These are phyloP conservation scores for Merops nubicus DNA, from an alignment of 2,113 vertebrate species.

Conservation along the genomic window DNA sequence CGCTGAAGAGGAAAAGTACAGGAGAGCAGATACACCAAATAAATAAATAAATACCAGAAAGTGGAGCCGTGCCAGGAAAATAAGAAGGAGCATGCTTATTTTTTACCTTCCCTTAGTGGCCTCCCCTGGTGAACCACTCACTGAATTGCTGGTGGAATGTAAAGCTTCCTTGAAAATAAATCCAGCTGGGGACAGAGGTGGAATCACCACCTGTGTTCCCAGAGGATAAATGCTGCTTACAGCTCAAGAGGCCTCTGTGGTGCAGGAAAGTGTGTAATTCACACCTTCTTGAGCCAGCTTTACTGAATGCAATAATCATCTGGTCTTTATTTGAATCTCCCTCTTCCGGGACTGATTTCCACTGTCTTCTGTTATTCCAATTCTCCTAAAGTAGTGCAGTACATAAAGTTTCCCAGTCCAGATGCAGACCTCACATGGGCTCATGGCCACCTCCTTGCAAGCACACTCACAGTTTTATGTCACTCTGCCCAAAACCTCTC, in stretches of 20 bases:
- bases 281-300: conserved; percentile 69
- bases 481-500: conserved; percentile 32
- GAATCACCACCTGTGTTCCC: conserved; percentile 71
- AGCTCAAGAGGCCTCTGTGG: conserved; percentile 65
- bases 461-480: background rate
- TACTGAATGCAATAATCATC: conserved; percentile 64
- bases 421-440: conserved; percentile 53
- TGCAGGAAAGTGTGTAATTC: conserved; percentile 70
- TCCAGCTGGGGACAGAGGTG: conserved; percentile 69
- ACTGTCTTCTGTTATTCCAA: conserved; percentile 63
- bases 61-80: background rate
- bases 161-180: conserved; percentile 69
- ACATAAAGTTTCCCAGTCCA: conserved; percentile 49
- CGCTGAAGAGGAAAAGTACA: background rate
- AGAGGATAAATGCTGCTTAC: conserved; percentile 54
- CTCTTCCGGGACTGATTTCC: conserved; percentile 51
- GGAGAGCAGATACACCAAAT: background rate
- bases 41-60: conserved; percentile 21
- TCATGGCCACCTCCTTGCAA: conserved; percentile 43
- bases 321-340: conserved; percentile 56
- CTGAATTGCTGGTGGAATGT: conserved; percentile 58
- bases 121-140: conserved; percentile 46
- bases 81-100: conserved; percentile 42
- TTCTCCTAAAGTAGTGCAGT: conserved; percentile 64
- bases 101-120: conserved; percentile 58